Evolutionary conservation across 2,888 invertebrate species (phyloP), one percentile per base, ranked within the genome.

Genomic region (Phalera bucephala): DNA sequence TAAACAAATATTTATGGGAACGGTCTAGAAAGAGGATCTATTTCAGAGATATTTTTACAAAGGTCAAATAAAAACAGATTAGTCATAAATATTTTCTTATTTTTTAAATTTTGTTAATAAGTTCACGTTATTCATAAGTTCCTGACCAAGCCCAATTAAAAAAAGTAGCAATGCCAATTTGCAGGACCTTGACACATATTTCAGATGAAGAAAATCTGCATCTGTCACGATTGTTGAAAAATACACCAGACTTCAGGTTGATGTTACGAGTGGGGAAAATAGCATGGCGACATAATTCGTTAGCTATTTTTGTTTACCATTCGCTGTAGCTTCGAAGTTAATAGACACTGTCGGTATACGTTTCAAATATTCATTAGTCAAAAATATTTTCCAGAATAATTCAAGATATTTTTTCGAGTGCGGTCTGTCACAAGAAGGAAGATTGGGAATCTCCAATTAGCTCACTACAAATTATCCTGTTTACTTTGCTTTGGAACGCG

Each of bases 161-260:
- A 51, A 25, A 17, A 27, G 20, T 29, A 5, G 8, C 12, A 28
- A 37, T 38, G n/a, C 41, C 42, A 58, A 54, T 63, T 61, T 49
- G 53, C 43, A 33, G 39, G 30, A 60, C 83, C 84, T 78, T 85
- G 83, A 80, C 84, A 82, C 43, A 72, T 53, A 69, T 76, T 48
- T 36, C 36, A 36, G 14, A 39, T 49, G 56, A 53, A 64, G 64
- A 73, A 71, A 67, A 68, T 64, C 45, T 63, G 53, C 66, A 64
- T 53, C 62, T 59, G 70, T 70, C 45, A 22, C 39, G 54, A 57
- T 64, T 59, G 67, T 70, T 58, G 64, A 70, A 74, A 75, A 67
- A 70, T 64, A 50, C 43, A 32, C 41, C 43, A 59, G 59, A 53
- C 54, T 60, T 54, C 64, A 76, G 72, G 72, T 76, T 72, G 71